Evolutionary conservation across 2,113 vertebrate genomes (phyloP).

Genomic region (Naja naja): DNA sequence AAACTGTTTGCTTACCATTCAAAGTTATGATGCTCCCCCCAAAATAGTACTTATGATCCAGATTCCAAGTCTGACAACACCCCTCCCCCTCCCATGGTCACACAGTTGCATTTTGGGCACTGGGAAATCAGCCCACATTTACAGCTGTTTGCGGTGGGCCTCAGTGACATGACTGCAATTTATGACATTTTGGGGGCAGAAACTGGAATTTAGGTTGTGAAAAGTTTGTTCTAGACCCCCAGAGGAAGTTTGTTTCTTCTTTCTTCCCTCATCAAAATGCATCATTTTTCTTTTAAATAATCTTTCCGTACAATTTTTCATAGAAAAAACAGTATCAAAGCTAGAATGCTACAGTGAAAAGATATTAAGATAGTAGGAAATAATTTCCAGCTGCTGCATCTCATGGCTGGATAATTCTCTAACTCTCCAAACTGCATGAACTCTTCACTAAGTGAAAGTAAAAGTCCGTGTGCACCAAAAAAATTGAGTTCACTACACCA

Average conservation of each 20-base stretch:
- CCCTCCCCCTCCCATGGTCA: background rate
- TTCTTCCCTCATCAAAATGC: background rate
- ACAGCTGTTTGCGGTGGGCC: background rate
- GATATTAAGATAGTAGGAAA: background rate
- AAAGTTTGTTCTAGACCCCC: background rate
- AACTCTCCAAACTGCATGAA: background rate
- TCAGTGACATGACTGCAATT: background rate
- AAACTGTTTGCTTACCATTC: background rate
- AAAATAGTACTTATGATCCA: background rate
- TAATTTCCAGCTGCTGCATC: background rate
- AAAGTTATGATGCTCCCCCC: background rate
- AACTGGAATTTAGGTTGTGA: background rate
- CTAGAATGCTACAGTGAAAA: background rate
- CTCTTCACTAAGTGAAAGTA: background rate
- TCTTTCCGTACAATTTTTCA: background rate
- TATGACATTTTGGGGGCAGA: background rate
- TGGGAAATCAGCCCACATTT: background rate
- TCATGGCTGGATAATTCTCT: background rate
- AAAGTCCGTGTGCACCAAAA: background rate
- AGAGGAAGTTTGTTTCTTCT: background rate
- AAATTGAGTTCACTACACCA: background rate
- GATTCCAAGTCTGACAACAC: background rate
- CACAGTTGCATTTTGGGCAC: background rate
- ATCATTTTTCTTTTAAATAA: background rate
- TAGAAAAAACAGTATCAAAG: background rate